Conservation (phyloP, 2,888 invertebrate species). For the Ashinkailepas kermadecensis region DNA sequence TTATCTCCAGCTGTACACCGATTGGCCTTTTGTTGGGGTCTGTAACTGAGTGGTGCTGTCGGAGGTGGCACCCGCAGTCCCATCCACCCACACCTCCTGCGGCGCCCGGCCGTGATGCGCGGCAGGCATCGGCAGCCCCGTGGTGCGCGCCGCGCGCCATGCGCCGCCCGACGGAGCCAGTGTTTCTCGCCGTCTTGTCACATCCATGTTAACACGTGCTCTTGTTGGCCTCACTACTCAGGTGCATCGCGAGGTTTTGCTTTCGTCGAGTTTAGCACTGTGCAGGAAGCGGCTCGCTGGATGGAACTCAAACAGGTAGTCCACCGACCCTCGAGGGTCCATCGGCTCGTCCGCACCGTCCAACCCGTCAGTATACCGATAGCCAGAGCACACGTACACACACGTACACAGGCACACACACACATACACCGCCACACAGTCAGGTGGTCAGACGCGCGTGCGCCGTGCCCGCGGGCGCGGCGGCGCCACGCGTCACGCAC, state of each 20-base stretch:
- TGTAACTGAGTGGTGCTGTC: too few species aligned
- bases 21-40: too few species aligned
- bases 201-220: constrained; percentile 31
- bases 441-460: neutral
- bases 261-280: constrained; percentile 87
- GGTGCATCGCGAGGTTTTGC: constrained; percentile 83
- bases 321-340: constrained; percentile 23
- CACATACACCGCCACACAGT: neutral
- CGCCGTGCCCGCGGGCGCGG: neutral
- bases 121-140: neutral
- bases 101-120: too few species aligned
- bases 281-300: constrained; percentile 80
- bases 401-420: too few species aligned
- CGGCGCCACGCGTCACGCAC: neutral
- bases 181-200: constrained; percentile 30
- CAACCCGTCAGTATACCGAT: neutral
- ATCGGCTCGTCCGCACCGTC: neutral
- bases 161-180: constrained; percentile 6
- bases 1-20: too few species aligned
- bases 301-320: constrained; percentile 83
- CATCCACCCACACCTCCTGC: too few species aligned
- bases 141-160: neutral
- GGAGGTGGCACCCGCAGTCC: too few species aligned
- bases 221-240: constrained; percentile 44
- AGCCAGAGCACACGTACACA: neutral